Evolutionary conservation across 2,888 invertebrate genomes (phyloP).

Genomic region (Camptogramma bilineatum): DNA sequence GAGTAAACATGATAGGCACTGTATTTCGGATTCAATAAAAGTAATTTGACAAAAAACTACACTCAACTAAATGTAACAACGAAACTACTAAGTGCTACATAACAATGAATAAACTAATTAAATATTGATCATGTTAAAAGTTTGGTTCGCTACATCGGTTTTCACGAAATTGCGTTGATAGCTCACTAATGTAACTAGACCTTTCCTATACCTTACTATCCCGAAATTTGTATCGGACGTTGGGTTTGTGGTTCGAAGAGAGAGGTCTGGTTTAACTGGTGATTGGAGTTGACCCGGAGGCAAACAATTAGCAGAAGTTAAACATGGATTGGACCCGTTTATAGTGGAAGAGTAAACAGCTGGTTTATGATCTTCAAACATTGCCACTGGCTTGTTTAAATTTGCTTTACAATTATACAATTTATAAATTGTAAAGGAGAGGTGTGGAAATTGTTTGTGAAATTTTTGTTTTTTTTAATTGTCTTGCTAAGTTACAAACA

Average conservation of each 20-base stretch:
- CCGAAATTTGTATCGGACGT: conserved; percentile 8
- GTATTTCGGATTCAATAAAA: not conserved
- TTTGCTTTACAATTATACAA: not conserved
- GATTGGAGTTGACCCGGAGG: conserved; percentile 60
- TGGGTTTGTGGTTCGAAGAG: conserved; percentile 21
- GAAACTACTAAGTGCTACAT: conserved; percentile 24
- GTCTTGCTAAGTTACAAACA: too few species aligned
- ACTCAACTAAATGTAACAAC: conserved; percentile 8
- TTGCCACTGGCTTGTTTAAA: not conserved
- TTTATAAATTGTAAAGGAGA: not conserved
- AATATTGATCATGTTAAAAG: conserved; percentile 70
- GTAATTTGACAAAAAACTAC: not conserved
- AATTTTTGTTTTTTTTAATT: not conserved
- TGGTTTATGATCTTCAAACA: conserved; percentile 12
- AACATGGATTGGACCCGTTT: conserved; percentile 67
- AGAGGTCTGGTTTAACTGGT: conserved; percentile 51
- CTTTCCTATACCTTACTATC: conserved; percentile 30
- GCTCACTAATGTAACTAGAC: conserved; percentile 47
- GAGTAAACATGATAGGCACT: too few species aligned
- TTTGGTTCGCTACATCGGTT: conserved; percentile 62
- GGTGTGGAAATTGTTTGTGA: not conserved
- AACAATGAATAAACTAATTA: conserved; percentile 62
- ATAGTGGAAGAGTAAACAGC: conserved; percentile 34
- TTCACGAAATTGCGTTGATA: conserved; percentile 59
- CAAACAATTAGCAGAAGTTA: conserved; percentile 79